These are phyloP conservation scores for Drosophila sulfurigaster DNA, from an alignment of 1,140 invertebrate species.

Conservation along the genomic window DNA sequence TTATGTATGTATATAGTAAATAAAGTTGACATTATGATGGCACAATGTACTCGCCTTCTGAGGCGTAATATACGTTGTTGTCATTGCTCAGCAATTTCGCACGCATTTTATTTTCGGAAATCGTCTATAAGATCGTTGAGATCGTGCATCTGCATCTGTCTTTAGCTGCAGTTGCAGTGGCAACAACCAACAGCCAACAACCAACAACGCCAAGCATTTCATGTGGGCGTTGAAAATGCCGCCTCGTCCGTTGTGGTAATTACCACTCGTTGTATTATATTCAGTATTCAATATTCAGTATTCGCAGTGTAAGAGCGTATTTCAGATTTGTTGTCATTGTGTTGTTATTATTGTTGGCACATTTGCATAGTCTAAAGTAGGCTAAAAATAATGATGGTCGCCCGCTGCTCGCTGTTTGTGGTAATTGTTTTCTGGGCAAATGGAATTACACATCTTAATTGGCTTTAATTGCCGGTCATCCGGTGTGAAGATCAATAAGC, in stretches of 20 bases:
- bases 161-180: not conserved
- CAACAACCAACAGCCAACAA: not conserved
- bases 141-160: conserved; percentile 3
- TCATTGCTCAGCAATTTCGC: conserved; percentile 17
- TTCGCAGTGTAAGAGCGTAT: not conserved
- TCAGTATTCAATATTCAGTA: not conserved
- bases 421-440: conserved; percentile 20
- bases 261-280: conserved; percentile 5
- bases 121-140: conserved; percentile 2
- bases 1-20: not conserved
- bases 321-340: not conserved
- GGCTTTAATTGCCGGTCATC: conserved; percentile 28
- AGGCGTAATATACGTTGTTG: conserved; percentile 11
- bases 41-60: conserved; percentile 1
- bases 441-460: conserved; percentile 19
- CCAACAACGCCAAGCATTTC: not conserved
- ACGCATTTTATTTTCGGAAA: conserved; percentile 21
- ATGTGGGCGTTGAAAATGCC: conserved; percentile 18
- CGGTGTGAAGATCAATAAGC: conserved; percentile 31
- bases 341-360: not conserved
- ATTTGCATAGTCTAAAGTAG: conserved; percentile 51
- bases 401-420: not conserved
- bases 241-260: not conserved
- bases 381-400: conserved; percentile 54
- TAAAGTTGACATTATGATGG: conserved; percentile 8